Percentiles rank a stretch among this genome's conserved stretches.
phyloP scores from a whole-genome alignment of 2,888 invertebrate genomes.

The Scaptomyza flava region DNA sequence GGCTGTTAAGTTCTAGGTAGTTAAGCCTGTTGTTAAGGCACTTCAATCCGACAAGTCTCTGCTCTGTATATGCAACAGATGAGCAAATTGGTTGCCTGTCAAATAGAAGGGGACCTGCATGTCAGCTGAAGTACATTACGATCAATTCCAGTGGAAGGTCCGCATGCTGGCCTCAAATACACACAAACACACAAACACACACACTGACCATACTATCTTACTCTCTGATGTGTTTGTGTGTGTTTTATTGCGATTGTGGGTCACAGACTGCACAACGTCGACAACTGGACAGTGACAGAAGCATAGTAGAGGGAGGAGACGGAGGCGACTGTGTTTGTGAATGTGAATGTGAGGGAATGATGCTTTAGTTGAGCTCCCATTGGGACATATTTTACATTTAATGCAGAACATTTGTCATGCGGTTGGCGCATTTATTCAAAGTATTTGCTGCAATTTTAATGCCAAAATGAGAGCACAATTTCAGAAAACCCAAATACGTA shows the following conservation, averaged over 20 bases:
- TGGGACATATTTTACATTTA: constrained; percentile 68
- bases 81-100: constrained; percentile 30
- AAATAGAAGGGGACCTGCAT: neutral
- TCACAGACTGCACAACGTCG: constrained; percentile 29
- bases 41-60: neutral
- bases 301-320: constrained; percentile 4
- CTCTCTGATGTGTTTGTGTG: constrained; percentile 1
- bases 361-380: constrained; percentile 28
- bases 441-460: constrained; percentile 71
- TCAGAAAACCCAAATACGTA: constrained; percentile 43
- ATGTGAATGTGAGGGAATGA: constrained; percentile 6
- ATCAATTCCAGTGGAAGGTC: constrained; percentile 22
- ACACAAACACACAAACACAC: constrained; percentile 3
- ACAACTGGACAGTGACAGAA: constrained; percentile 30
- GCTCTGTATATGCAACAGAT: constrained; percentile 8
- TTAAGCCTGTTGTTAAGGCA: neutral
- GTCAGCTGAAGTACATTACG: constrained; percentile 32
- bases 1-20: neutral
- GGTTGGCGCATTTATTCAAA: constrained; percentile 68
- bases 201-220: neutral
- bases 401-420: constrained; percentile 69
- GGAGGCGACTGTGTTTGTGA: too few species aligned
- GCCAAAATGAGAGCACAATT: constrained; percentile 68
- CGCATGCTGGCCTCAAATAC: constrained; percentile 11
- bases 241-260: constrained; percentile 45